Percentiles rank a stretch among this genome's conserved stretches.
Conservation (phyloP, 2,797 vertebrate species). For the Mustela erminea region DNA sequence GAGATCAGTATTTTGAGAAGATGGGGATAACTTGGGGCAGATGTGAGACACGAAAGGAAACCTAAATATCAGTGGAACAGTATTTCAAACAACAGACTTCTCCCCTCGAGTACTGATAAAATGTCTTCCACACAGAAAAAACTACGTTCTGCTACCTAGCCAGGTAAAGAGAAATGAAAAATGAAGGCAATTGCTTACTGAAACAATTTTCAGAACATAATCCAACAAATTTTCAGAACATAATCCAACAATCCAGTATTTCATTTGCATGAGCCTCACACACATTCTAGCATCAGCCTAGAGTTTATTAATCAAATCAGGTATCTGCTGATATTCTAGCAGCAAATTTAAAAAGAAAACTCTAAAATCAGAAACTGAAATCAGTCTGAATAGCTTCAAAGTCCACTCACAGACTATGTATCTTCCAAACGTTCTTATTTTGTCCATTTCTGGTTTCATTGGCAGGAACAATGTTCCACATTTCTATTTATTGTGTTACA, state of each 20-base stretch:
- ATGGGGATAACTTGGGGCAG: background rate
- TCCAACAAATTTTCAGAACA: no score
- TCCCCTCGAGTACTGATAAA: background rate
- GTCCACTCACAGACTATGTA: background rate
- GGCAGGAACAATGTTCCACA: background rate
- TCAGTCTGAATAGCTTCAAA: background rate
- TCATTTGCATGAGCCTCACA: no score
- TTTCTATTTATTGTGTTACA: background rate
- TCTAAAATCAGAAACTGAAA: background rate
- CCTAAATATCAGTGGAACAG: background rate
- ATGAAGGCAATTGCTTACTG: background rate
- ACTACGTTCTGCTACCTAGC: background rate
- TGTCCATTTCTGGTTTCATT: background rate
- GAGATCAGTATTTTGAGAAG: background rate
- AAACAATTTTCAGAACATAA: no score
- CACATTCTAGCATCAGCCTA: no score
- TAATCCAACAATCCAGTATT: no score
- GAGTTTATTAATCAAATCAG: no score
- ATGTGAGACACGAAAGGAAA: background rate
- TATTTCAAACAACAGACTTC: background rate
- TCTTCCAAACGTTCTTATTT: background rate
- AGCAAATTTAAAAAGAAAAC: no score
- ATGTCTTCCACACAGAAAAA: background rate
- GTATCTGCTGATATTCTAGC: no score
- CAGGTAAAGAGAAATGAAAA: constrained; percentile 12